Evolutionary conservation across 2,113 vertebrate genomes (phyloP).

Genomic region (Scartelaos histophorus): DNA sequence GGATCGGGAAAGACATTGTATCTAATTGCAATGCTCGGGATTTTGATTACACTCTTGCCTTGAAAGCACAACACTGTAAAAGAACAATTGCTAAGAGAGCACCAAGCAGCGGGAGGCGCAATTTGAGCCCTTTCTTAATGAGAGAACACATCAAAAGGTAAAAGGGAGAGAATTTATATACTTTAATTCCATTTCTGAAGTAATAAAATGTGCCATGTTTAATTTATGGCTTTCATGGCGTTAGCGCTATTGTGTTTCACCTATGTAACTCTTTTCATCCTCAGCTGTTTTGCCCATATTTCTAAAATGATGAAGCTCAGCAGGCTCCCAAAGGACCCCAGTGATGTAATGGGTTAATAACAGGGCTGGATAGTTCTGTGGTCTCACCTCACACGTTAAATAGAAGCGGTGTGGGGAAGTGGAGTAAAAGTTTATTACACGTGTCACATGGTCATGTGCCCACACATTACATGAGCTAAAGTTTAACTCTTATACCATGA

Average conservation of each 20-base stretch:
- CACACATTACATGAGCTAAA: not conserved
- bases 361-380: conserved; percentile 63
- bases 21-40: conserved; percentile 75
- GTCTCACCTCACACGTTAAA: conserved; percentile 57
- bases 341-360: conserved; percentile 81
- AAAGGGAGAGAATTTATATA: conserved; percentile 74
- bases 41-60: conserved; percentile 77
- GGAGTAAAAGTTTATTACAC: conserved; percentile 11
- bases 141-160: conserved; percentile 75
- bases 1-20: conserved; percentile 71
- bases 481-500: not conserved
- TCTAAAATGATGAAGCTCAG: conserved; percentile 67
- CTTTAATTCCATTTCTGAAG: conserved; percentile 76
- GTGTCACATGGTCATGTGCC: not conserved
- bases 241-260: conserved; percentile 55
- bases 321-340: conserved; percentile 56
- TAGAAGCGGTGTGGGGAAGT: conserved; percentile 28
- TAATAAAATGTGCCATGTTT: conserved; percentile 61
- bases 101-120: conserved; percentile 74
- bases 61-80: conserved; percentile 77
- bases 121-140: conserved; percentile 74
- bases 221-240: conserved; percentile 74
- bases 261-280: conserved; percentile 40
- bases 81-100: conserved; percentile 78
- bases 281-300: conserved; percentile 57